Conservation (phyloP, 2,797 vertebrate genomes). For the Galago senegalensis region DNA sequence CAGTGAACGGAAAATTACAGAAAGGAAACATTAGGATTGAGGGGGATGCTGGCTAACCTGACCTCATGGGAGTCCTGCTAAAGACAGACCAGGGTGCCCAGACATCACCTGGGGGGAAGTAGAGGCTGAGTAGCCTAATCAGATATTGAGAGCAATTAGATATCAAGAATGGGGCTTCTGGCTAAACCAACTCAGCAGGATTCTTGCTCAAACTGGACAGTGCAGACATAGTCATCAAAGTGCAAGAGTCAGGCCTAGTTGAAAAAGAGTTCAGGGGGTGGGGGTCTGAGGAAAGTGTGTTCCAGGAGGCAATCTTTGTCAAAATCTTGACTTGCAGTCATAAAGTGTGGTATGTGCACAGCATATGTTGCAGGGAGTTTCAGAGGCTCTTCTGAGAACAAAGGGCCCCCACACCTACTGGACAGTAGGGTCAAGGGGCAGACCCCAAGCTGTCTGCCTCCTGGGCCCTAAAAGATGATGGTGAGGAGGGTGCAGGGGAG, state of each 20-base stretch:
- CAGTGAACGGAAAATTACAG: background rate
- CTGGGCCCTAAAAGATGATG: background rate
- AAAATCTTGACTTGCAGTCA: background rate
- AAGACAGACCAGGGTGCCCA: background rate
- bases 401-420: background rate
- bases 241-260: too few relatives aligned
- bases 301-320: background rate
- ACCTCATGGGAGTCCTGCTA: background rate
- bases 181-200: background rate
- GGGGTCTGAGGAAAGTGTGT: too few relatives aligned
- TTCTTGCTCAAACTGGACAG: background rate
- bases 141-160: background rate
- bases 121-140: background rate
- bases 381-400: background rate
- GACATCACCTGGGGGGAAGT: too few relatives aligned
- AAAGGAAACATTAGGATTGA: background rate
- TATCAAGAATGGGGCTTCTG: background rate
- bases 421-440: background rate
- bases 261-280: background rate
- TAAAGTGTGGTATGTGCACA: background rate
- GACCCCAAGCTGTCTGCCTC: background rate
- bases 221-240: background rate
- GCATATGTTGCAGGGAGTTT: background rate
- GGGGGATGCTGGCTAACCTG: background rate
- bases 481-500: rapidly evolving